These are phyloP conservation scores for Apotomis betuletana DNA, from an alignment of 2,888 invertebrate species.

Conservation along the genomic window DNA sequence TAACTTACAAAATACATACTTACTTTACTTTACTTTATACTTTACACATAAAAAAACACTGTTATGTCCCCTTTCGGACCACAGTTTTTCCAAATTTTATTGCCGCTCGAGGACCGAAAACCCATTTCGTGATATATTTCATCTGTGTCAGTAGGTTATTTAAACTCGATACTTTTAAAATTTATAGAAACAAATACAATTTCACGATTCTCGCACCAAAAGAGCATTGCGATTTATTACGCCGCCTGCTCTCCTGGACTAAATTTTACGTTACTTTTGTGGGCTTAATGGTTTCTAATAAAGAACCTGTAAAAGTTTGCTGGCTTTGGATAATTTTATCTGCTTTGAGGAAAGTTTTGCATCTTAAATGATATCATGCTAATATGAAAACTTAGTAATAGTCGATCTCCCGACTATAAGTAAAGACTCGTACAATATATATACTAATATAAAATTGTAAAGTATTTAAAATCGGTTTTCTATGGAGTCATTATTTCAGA, in stretches of 20 bases:
- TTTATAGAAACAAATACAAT: slow-evolving; percentile 13
- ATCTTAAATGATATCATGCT: not conserved
- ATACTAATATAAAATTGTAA: no score
- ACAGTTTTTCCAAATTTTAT: slow-evolving; percentile 13
- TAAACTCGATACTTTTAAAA: slow-evolving; percentile 19
- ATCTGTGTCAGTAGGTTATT: slow-evolving; percentile 10
- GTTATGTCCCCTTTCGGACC: not conserved
- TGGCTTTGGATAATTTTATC: slow-evolving; percentile 16
- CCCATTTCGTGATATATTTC: slow-evolving; percentile 21
- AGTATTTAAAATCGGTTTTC: no score
- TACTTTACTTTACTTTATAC: no score
- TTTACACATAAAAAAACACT: not conserved
- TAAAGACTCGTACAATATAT: no score
- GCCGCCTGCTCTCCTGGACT: slow-evolving; percentile 23
- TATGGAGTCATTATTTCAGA: no score
- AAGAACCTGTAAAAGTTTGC: slow-evolving; percentile 22
- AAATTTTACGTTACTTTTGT: slow-evolving; percentile 16
- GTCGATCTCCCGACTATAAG: no score
- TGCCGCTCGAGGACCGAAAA: slow-evolving; percentile 6
- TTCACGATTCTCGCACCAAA: slow-evolving; percentile 1
- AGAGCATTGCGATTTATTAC: slow-evolving; percentile 24
- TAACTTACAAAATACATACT: no score
- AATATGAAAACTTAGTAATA: not conserved
- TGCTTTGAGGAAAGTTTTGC: slow-evolving; percentile 16
- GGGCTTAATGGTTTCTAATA: slow-evolving; percentile 28